Evolutionary conservation across 2,113 vertebrate genomes (phyloP), one percentile per base, ranked within the genome.

Genomic region (Larimichthys polyactis): DNA sequence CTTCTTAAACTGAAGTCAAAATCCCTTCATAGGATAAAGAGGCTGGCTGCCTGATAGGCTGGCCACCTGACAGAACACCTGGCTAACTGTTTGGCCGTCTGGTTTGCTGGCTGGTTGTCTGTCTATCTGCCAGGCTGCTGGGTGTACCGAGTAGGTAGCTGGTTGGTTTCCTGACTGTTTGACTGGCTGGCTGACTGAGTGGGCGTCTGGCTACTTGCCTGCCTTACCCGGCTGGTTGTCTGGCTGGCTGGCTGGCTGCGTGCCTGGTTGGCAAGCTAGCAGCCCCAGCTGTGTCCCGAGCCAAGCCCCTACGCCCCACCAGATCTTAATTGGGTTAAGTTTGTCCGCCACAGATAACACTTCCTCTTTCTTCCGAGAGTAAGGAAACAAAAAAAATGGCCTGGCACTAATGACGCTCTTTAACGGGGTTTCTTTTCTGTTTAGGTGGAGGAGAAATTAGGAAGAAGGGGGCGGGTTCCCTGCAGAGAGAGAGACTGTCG

Each of bases 291-390:
- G 86, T 86, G 90, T 92, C 85, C 91, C 64, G 79, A 92, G 91
- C 91, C 93, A 93, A 93, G 91, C 90, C 93, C 92, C 93, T 84
- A 49, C 84, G 89, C 94, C 93, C 92, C 94, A 93, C 92, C 93
- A 93, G 92, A 93, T 94, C 89, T 94, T 95, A 96, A 95, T 96
- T 95, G 94, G 95, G 95, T 96, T 95, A 96, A 95, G 94, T 96
- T 96, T 96, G 95, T 95, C 94, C 90, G 90, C 93, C 91, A 95
- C 94, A 96, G 94, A 96, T 96, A 95, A 95, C 95, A 95, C 94
- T 95, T 95, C 92, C 85, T 94, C 94, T 95, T 95, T 95, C 94
- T 95, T 95, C 89, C 36, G 93, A 94, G 93, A 94, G 91, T 92
- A 93, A 76, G 91, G 80, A 91, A 86, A 86, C 75, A 90, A 87